Evolutionary conservation across 2,888 invertebrate species (phyloP), one percentile per base, ranked within the genome.

Genomic region (Colletes collaris): DNA sequence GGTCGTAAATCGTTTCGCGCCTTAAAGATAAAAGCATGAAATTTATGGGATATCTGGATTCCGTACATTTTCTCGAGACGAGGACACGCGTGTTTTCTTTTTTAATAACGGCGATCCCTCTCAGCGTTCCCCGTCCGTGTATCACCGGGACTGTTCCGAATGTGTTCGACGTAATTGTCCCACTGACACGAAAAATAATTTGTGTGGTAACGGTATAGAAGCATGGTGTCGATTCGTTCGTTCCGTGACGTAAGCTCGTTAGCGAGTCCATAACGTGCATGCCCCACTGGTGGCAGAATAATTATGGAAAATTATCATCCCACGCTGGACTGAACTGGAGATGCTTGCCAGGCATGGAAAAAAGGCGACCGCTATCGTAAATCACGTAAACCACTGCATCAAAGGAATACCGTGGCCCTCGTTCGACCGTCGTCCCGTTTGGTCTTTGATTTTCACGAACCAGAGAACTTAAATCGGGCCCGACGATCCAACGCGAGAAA

Each of bases 221-320:
- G 72, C 53, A 71, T 37, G 53, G 72, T 60, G 81, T 78, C 83
- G 81, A 84, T 83, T 81, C 76, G 72, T 71, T 70, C 64, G 77
- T 84, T 84, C 71, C 84, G 84, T 84, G 84, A 77, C 69, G 79
- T 77, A 77, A 79, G 74, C 84, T 84, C 84, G 84, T 84, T 84
- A 84, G 71, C 55, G 50, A 71, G 70, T 46, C 73, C 75, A 72
- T 68, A 76, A 81, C 83, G 72, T 84, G 80, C 81, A 83, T 83
- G 81, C 72, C 68, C 83, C 83, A 83, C 67, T 84, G 69, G 77
- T 78, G 83, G 80, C 77, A 16, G 83, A 84, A 83, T 84, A 83
- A 84, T 84, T 84, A 84, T 75, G 78, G 83, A 83, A 83, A 84
- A 81, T 84, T 81, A 81, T 83, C 83, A 77, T 83, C 81, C 84